Conservation (phyloP, 2,888 invertebrate genomes). For the Seira sanloemensis region DNA sequence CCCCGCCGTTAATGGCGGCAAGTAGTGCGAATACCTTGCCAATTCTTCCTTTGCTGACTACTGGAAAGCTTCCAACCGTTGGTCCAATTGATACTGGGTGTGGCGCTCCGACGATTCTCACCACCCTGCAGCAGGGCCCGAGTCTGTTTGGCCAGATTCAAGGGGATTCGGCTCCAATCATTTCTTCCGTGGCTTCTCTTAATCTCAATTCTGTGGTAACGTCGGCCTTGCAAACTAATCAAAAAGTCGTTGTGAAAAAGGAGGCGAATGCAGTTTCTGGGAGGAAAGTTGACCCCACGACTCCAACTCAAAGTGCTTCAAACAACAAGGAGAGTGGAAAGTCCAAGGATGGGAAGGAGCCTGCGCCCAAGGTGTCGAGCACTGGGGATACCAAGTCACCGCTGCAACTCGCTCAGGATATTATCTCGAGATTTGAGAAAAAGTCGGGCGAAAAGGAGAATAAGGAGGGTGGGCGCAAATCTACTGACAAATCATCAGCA, state of each 20-base stretch:
- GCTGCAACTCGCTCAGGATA: constrained; percentile 71
- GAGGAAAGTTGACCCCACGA: background rate
- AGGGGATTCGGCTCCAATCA: background rate
- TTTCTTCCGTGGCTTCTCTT: background rate
- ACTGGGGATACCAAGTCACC: constrained; percentile 67
- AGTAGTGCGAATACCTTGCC: constrained; percentile 51
- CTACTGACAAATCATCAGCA: constrained; percentile 3
- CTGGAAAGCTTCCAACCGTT: constrained; percentile 53
- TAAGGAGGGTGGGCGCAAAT: constrained; percentile 23
- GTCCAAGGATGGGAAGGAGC: constrained; percentile 34
- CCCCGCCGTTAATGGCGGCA: constrained; percentile 38
- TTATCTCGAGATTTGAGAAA: constrained; percentile 71
- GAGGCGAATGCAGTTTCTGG: background rate
- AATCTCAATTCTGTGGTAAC: background rate
- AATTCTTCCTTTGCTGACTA: constrained; percentile 50
- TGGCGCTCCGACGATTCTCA: constrained; percentile 50
- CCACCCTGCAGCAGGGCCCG: constrained; percentile 41
- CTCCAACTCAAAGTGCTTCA: too few relatives aligned
- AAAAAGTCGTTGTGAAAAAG: background rate
- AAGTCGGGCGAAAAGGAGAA: constrained; percentile 54
- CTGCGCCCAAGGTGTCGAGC: background rate
- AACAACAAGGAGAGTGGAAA: background rate
- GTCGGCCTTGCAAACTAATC: background rate
- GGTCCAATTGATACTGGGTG: constrained; percentile 39
- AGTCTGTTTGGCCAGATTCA: constrained; percentile 18